Evolutionary conservation across 2,888 invertebrate genomes (phyloP).

Genomic region (Clistopyga incitator): DNA sequence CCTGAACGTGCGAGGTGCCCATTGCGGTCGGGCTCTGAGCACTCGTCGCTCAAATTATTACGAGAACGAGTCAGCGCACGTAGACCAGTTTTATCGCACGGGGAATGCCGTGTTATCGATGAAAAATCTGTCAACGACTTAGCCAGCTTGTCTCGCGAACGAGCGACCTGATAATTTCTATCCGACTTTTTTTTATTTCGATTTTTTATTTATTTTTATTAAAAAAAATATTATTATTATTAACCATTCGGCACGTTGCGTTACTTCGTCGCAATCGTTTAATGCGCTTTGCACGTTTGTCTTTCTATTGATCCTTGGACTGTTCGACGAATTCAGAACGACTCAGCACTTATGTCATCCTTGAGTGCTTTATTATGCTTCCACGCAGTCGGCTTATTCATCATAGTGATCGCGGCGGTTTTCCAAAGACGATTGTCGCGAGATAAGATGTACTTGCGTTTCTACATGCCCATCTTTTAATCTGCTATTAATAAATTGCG

Average conservation of each 20-base stretch:
- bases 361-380: constrained; percentile 54
- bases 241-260: background rate
- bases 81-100: constrained; percentile 57
- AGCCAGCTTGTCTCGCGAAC: constrained; percentile 65
- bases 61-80: constrained; percentile 44
- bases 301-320: constrained; percentile 33
- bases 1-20: constrained; percentile 28
- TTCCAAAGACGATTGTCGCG: constrained; percentile 24
- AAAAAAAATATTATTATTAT: background rate
- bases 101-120: constrained; percentile 65
- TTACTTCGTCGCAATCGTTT: constrained; percentile 12
- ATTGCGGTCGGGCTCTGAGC: constrained; percentile 35
- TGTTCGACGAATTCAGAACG: constrained; percentile 30
- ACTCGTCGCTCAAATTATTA: constrained; percentile 55
- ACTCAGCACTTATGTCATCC: constrained; percentile 46
- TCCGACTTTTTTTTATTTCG: constrained; percentile 15
- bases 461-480: background rate
- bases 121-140: constrained; percentile 64
- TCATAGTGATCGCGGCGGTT: constrained; percentile 28
- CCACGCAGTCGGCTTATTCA: constrained; percentile 31
- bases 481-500: background rate
- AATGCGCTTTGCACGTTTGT: constrained; percentile 42
- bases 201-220: constrained; percentile 19
- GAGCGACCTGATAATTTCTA: constrained; percentile 37
- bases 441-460: constrained; percentile 15